These are phyloP conservation scores for Orthosia gracilis DNA, from an alignment of 2,888 invertebrate genomes.

Conservation along the genomic window DNA sequence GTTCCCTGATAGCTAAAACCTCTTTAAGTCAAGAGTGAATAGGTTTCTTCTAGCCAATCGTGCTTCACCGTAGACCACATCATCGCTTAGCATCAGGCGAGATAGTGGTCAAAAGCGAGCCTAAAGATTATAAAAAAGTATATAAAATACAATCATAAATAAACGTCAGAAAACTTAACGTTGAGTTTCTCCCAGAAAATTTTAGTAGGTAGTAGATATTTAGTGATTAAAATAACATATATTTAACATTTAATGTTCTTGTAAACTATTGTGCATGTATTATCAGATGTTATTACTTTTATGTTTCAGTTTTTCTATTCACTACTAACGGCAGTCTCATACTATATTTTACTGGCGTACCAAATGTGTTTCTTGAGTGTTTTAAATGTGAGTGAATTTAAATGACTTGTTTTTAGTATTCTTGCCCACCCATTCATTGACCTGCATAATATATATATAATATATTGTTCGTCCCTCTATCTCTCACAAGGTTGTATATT, in stretches of 20 bases:
- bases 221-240: too few species aligned
- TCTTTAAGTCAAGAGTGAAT: too few species aligned
- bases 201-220: neutral
- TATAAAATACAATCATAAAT: neutral
- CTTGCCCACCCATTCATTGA: neutral
- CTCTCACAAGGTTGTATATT: neutral
- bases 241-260: too few species aligned
- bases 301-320: conserved; percentile 23
- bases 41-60: too few species aligned
- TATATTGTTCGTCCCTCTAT: neutral
- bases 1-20: too few species aligned
- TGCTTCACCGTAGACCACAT: too few species aligned
- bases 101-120: too few species aligned
- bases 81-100: too few species aligned
- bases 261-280: neutral
- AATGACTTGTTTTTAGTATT: neutral
- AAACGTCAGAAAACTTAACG: neutral
- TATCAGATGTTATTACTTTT: neutral
- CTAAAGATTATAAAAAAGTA: too few species aligned
- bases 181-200: neutral
- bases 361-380: conserved; percentile 18
- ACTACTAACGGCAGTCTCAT: conserved; percentile 1
- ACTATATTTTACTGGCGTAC: conserved; percentile 17
- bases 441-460: neutral
- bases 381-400: conserved; percentile 13